A percentile compares a stretch with the other conserved stretches of the same genome.
Conservation (phyloP, 2,888 invertebrate genomes). For the Acrobasis suavella region DNA sequence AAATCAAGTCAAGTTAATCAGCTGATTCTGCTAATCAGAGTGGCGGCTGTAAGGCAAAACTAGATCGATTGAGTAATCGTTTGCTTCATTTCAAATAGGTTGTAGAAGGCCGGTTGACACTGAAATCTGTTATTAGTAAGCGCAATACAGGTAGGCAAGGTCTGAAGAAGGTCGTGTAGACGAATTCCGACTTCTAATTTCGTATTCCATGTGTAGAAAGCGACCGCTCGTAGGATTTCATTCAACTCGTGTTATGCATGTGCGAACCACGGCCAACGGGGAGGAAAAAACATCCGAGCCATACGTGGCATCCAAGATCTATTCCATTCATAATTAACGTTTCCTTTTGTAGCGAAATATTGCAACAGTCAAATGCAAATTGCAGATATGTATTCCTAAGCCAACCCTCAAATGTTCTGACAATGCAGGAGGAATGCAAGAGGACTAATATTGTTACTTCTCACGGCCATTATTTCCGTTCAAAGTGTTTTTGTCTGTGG, state of each 20-base stretch:
- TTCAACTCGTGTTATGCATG: constrained; percentile 20
- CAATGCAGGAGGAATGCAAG: constrained; percentile 1
- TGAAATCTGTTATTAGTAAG: constrained; percentile 50
- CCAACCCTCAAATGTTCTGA: neutral
- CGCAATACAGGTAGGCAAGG: constrained; percentile 43
- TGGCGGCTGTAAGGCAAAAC: constrained; percentile 3
- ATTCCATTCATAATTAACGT: constrained; percentile 26
- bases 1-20: neutral
- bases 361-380: constrained; percentile 18
- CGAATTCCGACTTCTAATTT: constrained; percentile 49
- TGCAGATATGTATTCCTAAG: neutral
- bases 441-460: neutral
- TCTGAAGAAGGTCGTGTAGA: constrained; percentile 46
- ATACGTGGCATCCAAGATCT: constrained; percentile 26
- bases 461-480: constrained; percentile 3
- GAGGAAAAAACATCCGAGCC: constrained; percentile 34
- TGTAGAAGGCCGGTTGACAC: constrained; percentile 34
- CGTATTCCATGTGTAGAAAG: constrained; percentile 46
- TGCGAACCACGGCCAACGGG: constrained; percentile 33
- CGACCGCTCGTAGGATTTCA: constrained; percentile 6
- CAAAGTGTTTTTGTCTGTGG: no score
- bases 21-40: constrained; percentile 6
- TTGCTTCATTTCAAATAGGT: constrained; percentile 19
- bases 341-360: constrained; percentile 22
- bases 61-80: constrained; percentile 21